Percentiles rank a stretch among this genome's conserved stretches.
These are phyloP conservation scores for Sympetrum striolatum DNA, from an alignment of 2,888 invertebrate species.

Conservation along the genomic window DNA sequence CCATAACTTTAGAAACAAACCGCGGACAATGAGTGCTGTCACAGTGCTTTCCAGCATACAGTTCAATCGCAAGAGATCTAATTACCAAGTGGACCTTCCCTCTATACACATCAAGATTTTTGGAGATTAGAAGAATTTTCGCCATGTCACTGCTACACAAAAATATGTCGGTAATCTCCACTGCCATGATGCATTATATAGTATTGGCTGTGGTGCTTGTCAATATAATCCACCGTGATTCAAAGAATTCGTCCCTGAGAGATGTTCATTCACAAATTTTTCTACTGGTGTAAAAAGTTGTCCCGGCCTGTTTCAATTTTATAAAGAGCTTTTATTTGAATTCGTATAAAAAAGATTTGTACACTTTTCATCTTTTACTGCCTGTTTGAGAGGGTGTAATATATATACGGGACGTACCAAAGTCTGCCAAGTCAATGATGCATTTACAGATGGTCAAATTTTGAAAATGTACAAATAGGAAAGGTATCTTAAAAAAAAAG, in stretches of 20 bases:
- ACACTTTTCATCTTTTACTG: constrained; percentile 34
- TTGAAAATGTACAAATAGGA: constrained; percentile 27
- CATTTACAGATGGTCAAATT: constrained; percentile 7
- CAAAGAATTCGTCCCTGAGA: constrained; percentile 30
- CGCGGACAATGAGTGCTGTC: background rate
- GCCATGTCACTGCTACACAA: background rate
- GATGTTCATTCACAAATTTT: constrained; percentile 30
- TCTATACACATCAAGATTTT: background rate
- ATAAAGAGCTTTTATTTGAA: constrained; percentile 39
- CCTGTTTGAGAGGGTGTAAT: background rate
- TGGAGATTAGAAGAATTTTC: background rate
- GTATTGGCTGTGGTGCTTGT: constrained; percentile 4
- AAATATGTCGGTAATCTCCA: constrained; percentile 9
- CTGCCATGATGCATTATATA: constrained; percentile 28
- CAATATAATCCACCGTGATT: constrained; percentile 13
- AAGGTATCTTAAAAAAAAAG: background rate
- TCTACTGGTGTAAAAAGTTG: constrained; percentile 15
- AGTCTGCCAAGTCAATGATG: background rate
- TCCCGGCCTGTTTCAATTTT: constrained; percentile 34
- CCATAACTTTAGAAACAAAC: background rate
- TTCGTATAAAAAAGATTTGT: constrained; percentile 13
- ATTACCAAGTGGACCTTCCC: background rate
- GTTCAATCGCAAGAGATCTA: background rate
- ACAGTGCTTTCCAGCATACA: background rate
- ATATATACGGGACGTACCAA: background rate